phyloP scores from a whole-genome alignment of 2,113 vertebrate species.

The Spermophilus dauricus region DNA sequence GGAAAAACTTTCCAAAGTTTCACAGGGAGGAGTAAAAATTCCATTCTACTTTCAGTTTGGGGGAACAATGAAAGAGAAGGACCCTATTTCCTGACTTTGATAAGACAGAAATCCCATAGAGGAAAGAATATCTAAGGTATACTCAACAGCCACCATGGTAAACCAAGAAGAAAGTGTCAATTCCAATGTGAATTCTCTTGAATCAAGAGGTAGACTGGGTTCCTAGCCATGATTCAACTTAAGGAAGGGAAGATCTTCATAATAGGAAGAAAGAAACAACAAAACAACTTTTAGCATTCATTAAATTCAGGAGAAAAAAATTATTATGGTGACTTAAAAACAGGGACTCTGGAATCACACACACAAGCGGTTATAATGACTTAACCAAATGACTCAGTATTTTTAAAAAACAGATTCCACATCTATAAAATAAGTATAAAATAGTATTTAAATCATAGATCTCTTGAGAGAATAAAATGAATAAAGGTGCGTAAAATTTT shows the following conservation, averaged over 20 bases:
- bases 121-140: not conserved
- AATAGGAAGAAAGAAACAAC: not conserved
- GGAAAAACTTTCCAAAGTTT: not conserved
- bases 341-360: not conserved
- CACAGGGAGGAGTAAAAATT: not conserved
- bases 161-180: not conserved
- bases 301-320: not conserved
- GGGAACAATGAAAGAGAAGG: not conserved
- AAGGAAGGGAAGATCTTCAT: not conserved
- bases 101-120: not conserved
- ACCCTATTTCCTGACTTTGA: not conserved
- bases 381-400: constrained; percentile 9
- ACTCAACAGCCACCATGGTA: not conserved
- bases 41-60: not conserved
- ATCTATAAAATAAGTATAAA: not conserved
- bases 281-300: not conserved
- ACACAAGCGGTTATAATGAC: not conserved
- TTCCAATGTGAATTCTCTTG: not conserved
- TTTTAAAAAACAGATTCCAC: not conserved
- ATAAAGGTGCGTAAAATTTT: not conserved
- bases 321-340: not conserved
- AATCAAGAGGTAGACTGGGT: not conserved
- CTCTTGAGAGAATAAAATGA: not conserved
- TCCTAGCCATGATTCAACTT: not conserved
- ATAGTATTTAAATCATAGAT: not conserved